phyloP scores from a whole-genome alignment of 2,888 invertebrate genomes.

The Nemotelus pantherinus region DNA sequence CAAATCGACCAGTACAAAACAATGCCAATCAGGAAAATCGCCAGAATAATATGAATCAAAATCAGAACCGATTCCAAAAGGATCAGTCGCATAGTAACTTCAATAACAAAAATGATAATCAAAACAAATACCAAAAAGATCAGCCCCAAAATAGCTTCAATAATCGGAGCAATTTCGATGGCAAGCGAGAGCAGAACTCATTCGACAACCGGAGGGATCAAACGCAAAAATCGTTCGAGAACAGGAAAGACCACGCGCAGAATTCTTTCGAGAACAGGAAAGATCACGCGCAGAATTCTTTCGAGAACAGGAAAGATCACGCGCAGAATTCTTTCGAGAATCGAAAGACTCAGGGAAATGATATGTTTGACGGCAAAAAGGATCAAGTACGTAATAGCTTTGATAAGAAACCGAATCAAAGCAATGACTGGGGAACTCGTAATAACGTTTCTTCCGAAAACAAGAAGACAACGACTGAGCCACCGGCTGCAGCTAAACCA shows the following conservation, averaged over 20 bases:
- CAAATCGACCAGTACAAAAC: background rate
- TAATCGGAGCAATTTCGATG: background rate
- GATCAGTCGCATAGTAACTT: background rate
- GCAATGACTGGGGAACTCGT: background rate
- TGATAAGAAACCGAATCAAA: background rate
- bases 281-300: background rate
- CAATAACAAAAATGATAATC: background rate
- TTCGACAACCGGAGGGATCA: background rate
- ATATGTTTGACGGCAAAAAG: constrained; percentile 1
- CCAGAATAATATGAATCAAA: constrained; percentile 21
- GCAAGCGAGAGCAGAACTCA: background rate
- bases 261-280: constrained; percentile 2
- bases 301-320: background rate
- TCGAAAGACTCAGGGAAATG: background rate
- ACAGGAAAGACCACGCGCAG: background rate
- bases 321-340: background rate
- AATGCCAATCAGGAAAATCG: constrained; percentile 26
- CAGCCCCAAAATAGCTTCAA: background rate
- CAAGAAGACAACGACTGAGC: background rate
- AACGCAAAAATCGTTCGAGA: background rate
- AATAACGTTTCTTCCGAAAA: background rate
- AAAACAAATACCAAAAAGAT: background rate
- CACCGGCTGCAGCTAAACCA: background rate
- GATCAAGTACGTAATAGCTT: background rate
- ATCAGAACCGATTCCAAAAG: background rate